These are phyloP conservation scores for Tuberolachnus salignus DNA, from an alignment of 2,888 invertebrate species.

Conservation along the genomic window DNA sequence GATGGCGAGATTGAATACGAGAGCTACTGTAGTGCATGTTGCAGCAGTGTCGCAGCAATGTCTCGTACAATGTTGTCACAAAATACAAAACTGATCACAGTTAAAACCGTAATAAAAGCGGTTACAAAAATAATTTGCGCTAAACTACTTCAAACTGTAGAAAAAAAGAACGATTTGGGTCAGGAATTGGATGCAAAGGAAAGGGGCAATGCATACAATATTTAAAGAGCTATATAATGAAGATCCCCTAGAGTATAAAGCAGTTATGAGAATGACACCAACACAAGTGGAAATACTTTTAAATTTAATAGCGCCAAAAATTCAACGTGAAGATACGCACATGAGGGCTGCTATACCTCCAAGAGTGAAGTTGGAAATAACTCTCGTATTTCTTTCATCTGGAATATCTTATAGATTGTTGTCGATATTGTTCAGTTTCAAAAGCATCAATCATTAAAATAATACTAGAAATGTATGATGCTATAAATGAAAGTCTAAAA, in stretches of 20 bases:
- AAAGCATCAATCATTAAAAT: constrained; percentile 27
- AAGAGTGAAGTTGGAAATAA: constrained; percentile 9
- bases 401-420: constrained; percentile 57
- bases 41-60: constrained; percentile 2
- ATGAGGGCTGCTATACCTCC: constrained; percentile 7
- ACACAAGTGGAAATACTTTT: constrained; percentile 7
- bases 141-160: not conserved
- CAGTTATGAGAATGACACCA: constrained; percentile 1
- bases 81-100: not conserved
- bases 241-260: constrained; percentile 4
- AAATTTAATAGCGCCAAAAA: not conserved
- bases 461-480: constrained; percentile 19
- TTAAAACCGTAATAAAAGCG: not conserved
- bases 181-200: constrained; percentile 8
- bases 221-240: not conserved
- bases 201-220: constrained; percentile 2
- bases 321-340: constrained; percentile 7
- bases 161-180: no score
- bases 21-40: not conserved
- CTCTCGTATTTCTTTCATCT: constrained; percentile 56
- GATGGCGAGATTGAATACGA: no score
- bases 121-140: constrained; percentile 10
- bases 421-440: constrained; percentile 17
- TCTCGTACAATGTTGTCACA: constrained; percentile 9
- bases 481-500: constrained; percentile 1